Evolutionary conservation across 2,888 invertebrate species (phyloP), one percentile per base, ranked within the genome.

Genomic region (Drosophila cognata): DNA sequence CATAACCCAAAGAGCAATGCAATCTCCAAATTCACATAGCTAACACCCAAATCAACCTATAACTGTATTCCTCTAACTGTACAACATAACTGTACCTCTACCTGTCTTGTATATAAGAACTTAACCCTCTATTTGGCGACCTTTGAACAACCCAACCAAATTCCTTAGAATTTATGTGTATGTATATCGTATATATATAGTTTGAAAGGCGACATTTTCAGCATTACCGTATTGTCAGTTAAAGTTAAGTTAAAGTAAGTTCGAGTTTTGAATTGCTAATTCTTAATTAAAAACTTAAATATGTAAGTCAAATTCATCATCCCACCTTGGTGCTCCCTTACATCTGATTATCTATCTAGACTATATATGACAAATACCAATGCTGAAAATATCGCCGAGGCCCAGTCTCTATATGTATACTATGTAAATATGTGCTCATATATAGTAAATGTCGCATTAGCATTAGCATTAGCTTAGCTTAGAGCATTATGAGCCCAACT

Each of bases 361-460:
- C 10, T 33, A 11, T 33, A 3, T 56, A 3, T 56, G 7, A 0
- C 4, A 41, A 31, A 16, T 5, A 16, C 35, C 1, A 56, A 50
- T 74, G 71, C 48, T 66, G 55, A 66, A 76, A 63, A 56, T 59
- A 77, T 77, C 31, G 56, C 65, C 38, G 11, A 6, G 2, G 13
- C 11, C 28, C 11, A 11, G 10, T 8, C 16, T 31, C 25, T 4
- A 11, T 33, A 33, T 33, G 31, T 21, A 31, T 16, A 46, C 21
- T 41, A 29, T 35, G 16, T 48, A 13, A 36, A 36, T 41, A 8
- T 62, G n/a, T n/a, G 29, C 8, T 35, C 11, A 21, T 31, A 36
- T 41, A 28, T 50, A 25, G 16, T 75, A 56, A 59, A 46, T 77
- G 77, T 77, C 16, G 70, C 53, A 31, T 46, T 79, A 64, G 61